Evolutionary conservation across 1,140 invertebrate species (phyloP), one percentile per base, ranked within the genome.

Genomic region (Ooceraea biroi): DNA sequence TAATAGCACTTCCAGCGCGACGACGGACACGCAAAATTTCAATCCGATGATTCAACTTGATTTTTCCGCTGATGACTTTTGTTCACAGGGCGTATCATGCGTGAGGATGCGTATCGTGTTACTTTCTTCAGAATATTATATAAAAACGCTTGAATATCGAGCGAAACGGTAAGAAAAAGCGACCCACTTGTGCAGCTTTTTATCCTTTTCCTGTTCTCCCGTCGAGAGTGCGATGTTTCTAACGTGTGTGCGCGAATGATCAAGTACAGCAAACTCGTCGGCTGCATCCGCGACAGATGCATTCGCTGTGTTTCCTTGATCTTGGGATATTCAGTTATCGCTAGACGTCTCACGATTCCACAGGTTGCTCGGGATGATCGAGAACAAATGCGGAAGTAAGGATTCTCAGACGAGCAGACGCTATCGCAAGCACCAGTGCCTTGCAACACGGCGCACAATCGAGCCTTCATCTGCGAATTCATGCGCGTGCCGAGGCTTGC

Each of bases 381-480:
- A 68, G 68, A 55, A 55, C 36, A 27, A 78, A 27, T 25, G 61
- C 50, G 50, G 36, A 55, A 69, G 17, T 14, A 17, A 78, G 30
- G 11, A 69, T 69, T 78, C 63, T 66, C 63, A 68, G 48, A 69
- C 63, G 63, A 0, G 52, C 41, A 69, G 44, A 19, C 44, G 50
- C 36, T 3, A 7, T 36, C 36, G 36, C 2, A 69, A 60, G 30
- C 63, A 14, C 25, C 50, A 48, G 55, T 55, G 44, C 58, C 60
- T 44, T 17, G 46, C 63, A 48, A 78, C 55, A 78, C 41, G 63
- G 50, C 36, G 36, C 17, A 78, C 76, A 78, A 78, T 77, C 63
- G 22, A 44, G 76, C 63, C 30, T 78, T 78, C 48, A 78, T 78
- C n/a, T 68, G 48, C 76, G 14, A 78, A 57, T 78, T 78, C 19